phyloP scores from a whole-genome alignment of 2,113 vertebrate genomes.

The Acanthochromis polyacanthus region DNA sequence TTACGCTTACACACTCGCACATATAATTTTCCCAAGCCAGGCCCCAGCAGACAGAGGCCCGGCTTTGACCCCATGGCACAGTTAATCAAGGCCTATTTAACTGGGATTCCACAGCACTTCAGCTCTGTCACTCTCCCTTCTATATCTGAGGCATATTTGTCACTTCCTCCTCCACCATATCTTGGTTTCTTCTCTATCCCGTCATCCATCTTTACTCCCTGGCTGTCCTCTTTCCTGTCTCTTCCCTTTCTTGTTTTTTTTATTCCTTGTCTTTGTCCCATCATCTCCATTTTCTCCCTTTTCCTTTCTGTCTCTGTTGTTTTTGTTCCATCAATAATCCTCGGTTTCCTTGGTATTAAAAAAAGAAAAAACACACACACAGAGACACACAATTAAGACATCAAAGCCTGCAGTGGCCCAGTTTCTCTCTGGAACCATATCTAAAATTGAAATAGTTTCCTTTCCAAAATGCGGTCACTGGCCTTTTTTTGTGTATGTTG shows the following conservation, averaged over 20 bases:
- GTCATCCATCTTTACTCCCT: constrained; percentile 20
- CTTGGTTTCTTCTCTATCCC: constrained; percentile 23
- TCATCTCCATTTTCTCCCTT: constrained; percentile 47
- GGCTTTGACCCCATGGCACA: constrained; percentile 65
- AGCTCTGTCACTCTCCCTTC: constrained; percentile 66
- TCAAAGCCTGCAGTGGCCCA: constrained; percentile 83
- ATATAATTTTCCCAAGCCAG: constrained; percentile 41
- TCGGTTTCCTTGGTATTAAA: constrained; percentile 61
- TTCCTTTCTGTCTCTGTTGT: constrained; percentile 12
- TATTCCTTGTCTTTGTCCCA: constrained; percentile 52
- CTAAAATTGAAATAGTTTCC: constrained; percentile 70
- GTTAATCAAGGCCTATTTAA: constrained; percentile 76
- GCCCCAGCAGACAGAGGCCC: constrained; percentile 60
- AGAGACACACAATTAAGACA: constrained; percentile 78
- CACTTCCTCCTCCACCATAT: constrained; percentile 30
- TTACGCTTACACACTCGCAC: background rate
- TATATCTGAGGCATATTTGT: constrained; percentile 39
- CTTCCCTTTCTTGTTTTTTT: constrained; percentile 8
- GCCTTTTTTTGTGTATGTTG: constrained; percentile 71
- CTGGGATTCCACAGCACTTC: constrained; percentile 54
- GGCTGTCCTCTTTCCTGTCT: no score
- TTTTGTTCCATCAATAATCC: constrained; percentile 74
- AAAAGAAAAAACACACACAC: background rate
- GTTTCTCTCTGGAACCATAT: constrained; percentile 76
- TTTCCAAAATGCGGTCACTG: constrained; percentile 48